phyloP scores from a whole-genome alignment of 1,140 invertebrate genomes.

The Cherax quadricarinatus region DNA sequence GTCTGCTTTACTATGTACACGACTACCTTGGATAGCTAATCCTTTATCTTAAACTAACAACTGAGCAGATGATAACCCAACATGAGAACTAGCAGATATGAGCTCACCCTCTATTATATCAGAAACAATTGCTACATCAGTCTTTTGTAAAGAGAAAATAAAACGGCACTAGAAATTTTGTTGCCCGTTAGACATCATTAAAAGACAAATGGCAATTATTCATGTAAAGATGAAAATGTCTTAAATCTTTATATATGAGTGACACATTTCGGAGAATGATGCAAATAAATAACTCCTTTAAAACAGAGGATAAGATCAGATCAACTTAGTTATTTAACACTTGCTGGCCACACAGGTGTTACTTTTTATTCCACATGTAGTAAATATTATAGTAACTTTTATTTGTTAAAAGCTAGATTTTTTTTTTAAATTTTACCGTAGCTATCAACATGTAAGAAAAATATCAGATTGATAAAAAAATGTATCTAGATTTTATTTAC shows the following conservation, averaged over 20 bases:
- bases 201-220: background rate
- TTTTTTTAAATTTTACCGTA: background rate
- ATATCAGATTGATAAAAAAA: no score
- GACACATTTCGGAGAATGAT: no score
- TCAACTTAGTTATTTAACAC: background rate
- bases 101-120: background rate
- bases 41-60: constrained; percentile 1
- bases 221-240: no score
- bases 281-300: background rate
- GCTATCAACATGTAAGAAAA: background rate
- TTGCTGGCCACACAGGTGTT: background rate
- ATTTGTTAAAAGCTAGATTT: background rate
- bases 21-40: background rate
- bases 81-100: background rate
- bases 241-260: no score
- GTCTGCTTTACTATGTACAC: background rate
- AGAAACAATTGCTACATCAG: background rate
- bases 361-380: background rate
- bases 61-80: constrained; percentile 14
- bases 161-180: background rate
- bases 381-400: background rate
- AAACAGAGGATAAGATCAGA: background rate
- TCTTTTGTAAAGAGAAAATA: background rate
- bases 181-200: background rate
- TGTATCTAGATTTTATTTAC: no score